Percentiles rank a stretch among this genome's conserved stretches.
Evolutionary conservation across 2,113 vertebrate genomes (phyloP).

Genomic region (Chinchilla lanigera): DNA sequence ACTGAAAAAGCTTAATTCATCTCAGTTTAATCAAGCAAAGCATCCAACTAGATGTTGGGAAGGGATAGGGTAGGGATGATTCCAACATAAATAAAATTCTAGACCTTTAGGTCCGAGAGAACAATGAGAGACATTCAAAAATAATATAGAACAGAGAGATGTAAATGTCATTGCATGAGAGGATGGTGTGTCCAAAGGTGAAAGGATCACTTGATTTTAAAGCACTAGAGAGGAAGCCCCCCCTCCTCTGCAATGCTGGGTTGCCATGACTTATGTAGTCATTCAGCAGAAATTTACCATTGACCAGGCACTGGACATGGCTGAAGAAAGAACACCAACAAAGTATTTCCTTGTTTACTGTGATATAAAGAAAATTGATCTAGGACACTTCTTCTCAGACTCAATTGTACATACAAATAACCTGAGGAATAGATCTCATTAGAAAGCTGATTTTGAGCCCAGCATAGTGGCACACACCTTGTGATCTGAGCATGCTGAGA

Average conservation of each 20-base stretch:
- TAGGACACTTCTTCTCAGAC: background rate
- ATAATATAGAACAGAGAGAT: conserved; percentile 7
- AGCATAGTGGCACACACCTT: background rate
- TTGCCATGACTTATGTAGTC: background rate
- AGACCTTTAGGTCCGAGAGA: background rate
- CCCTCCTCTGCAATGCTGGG: background rate
- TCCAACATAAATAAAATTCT: background rate
- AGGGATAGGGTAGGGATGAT: no score
- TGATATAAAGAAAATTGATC: background rate
- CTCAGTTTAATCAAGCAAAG: conserved; percentile 24
- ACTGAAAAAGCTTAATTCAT: background rate
- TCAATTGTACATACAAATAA: background rate
- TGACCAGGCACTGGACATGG: background rate
- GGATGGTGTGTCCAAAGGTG: background rate
- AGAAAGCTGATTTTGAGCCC: conserved; percentile 21
- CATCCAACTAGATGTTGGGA: background rate
- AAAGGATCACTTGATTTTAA: background rate
- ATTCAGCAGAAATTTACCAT: background rate
- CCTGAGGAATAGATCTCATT: background rate
- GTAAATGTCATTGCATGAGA: background rate
- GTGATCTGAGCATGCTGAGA: background rate
- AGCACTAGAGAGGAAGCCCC: background rate
- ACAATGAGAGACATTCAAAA: conserved; percentile 1
- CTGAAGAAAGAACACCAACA: background rate
- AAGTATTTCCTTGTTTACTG: background rate